phyloP scores from a whole-genome alignment of 2,113 vertebrate genomes.

The Probosciger aterrimus region DNA sequence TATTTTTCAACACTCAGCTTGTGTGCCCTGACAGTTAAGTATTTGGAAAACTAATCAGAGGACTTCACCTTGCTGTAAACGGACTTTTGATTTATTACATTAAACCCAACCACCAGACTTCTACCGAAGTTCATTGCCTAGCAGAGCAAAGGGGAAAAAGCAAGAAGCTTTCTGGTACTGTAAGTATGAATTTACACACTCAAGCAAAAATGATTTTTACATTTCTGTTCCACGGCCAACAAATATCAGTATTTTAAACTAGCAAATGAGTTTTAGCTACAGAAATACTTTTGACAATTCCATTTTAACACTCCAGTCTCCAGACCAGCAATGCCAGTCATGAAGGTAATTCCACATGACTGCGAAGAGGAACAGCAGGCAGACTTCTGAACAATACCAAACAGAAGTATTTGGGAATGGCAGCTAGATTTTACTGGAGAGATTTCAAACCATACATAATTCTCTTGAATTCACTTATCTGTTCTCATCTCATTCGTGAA shows the following conservation, averaged over 20 bases:
- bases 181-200: neutral
- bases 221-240: neutral
- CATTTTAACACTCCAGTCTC: neutral
- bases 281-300: neutral
- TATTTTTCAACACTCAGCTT: neutral
- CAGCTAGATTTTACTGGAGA: neutral
- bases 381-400: neutral
- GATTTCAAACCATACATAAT: neutral
- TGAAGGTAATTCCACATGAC: neutral
- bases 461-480: neutral
- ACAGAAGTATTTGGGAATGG: neutral
- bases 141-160: neutral
- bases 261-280: neutral
- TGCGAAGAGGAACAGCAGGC: neutral
- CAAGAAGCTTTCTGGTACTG: neutral
- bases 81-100: slow-evolving; percentile 11
- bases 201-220: neutral
- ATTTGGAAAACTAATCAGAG: neutral
- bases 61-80: neutral
- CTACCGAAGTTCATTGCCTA: neutral
- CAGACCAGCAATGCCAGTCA: neutral
- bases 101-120: neutral
- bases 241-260: neutral
- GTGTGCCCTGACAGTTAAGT: slow-evolving; percentile 20
- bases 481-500: neutral